Evolutionary conservation across 2,888 invertebrate species (phyloP), one percentile per base, ranked within the genome.

Genomic region (Agrochola litura): DNA sequence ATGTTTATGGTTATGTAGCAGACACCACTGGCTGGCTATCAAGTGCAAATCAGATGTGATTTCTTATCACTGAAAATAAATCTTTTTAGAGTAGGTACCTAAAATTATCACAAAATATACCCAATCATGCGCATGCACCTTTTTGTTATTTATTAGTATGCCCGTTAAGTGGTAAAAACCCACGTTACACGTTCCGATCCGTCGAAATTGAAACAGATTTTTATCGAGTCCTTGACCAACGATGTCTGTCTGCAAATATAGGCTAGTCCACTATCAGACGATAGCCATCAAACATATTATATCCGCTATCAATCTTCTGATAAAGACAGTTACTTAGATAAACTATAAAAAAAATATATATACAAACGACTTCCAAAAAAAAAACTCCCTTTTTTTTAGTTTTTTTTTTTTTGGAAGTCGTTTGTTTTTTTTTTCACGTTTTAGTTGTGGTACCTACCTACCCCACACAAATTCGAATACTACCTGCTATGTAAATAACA

Each of bases 201-300:
- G 54, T 41, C 9, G 58, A 52, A 75, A 81, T 46, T 46, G n/a
- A 61, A 61, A 79, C 46, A 0, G 22, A 12, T 37, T 54, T 79
- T 61, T 79, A 77, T 70, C 61, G 25, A 37, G 52, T 79, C 77
- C 69, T 67, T 61, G 54, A 46, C 61, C 52, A 16, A n/a, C 30
- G 46, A 30, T 41, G 79, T 69, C n/a, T 79, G 43, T 30, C 25
- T 74, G 43, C 64, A 74, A 81, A 74, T 75, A 81, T 58, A 37
- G 58, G 52, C 52, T 65, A 65, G 82, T 58, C 37, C 16, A 46
- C 52, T 63, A 80, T 73, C 77, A 78, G 41, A 25, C 22, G 64
- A 75, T 76, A 60, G 43, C 22, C 52, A 76, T 54, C 25, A 43
- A 65, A n/a, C 58, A 65, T 52, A 58, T 64, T 49, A 74, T 74